Percentiles rank a stretch among this genome's conserved stretches.
These are phyloP conservation scores for Bedellia somnulentella DNA, from an alignment of 2,888 invertebrate genomes.

Conservation along the genomic window DNA sequence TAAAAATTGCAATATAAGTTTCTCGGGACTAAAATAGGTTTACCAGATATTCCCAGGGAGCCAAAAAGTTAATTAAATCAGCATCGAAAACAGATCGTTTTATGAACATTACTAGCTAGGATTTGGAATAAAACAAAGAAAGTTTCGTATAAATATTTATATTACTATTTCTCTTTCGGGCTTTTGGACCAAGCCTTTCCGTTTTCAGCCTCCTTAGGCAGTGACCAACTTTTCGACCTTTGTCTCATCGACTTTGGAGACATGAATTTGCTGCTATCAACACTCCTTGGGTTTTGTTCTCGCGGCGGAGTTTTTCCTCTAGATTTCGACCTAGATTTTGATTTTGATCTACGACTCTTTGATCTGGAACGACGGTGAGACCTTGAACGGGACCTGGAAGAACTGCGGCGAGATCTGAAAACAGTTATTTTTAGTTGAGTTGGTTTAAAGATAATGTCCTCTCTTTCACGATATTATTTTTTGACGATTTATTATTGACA, in stretches of 20 bases:
- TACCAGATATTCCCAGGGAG: too few species aligned
- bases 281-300: conserved; percentile 9
- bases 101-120: too few species aligned
- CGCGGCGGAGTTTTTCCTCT: conserved; percentile 7
- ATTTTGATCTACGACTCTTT: conserved; percentile 16
- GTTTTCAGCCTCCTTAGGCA: conserved; percentile 48
- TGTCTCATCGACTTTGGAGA: conserved; percentile 9
- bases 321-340: conserved; percentile 14
- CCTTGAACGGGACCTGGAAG: conserved; percentile 14
- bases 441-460: too few species aligned
- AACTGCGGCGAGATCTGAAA: conserved; percentile 10
- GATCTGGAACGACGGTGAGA: conserved; percentile 16
- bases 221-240: conserved; percentile 64
- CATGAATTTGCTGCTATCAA: conserved; percentile 14
- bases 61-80: too few species aligned
- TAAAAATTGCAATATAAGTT: too few species aligned
- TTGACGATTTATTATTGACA: too few species aligned
- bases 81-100: too few species aligned
- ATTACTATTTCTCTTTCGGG: too few species aligned
- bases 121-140: too few species aligned
- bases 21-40: too few species aligned
- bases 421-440: not conserved
- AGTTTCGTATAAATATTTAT: too few species aligned
- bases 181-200: conserved; percentile 60
- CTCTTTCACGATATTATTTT: too few species aligned